Base-by-base conservation (phyloP, 2,113 vertebrate species). In the Ammodramus savannarum region DNA sequence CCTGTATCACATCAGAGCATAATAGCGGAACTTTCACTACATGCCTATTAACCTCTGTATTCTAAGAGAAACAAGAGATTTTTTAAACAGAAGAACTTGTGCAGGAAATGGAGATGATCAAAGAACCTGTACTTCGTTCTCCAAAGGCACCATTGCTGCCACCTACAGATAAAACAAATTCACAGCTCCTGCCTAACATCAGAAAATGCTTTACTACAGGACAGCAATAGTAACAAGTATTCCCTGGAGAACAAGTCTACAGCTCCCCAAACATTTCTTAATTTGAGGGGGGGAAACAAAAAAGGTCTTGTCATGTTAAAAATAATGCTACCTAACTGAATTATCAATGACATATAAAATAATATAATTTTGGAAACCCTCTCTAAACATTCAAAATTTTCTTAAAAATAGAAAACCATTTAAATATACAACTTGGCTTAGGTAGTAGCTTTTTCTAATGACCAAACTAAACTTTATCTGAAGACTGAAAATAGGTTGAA, bases 141-240 rank as follows among this genome's bases (percentile, higher is more conserved):
- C 59, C 83, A 90, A 66, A 90, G 46, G 26, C 34, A 82, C 54
- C 65, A 44, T 63, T 96, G 66, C 95, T 96, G 85, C 95, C 96
- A 96, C 55, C 96, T 96, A 78, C 46, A 84, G 95, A 88, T 55
- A 1, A 92, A 90, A 83, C 22, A 36, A 32, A 32, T 27, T 75
- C 57, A 49, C 63, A 91, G 34, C 41, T 39, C 55, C 68, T 41
- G 18, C 16, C 12, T 17, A 26, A 32, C 4, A 32, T 0, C 5
- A 44, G 51, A 59, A 92, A 80, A 48, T 7, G 0, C 36, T 54
- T 61, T 16, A 25, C 6, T 11, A 26, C 31, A 51, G 19, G 11
- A 39, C 16, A 67, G 9, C 25, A 38, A 38, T 2, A 52, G 16
- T 19, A 78, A 6, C 7, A 66, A 69, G 2, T 26, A 27, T 36